These are phyloP conservation scores for Sylvilagus bachmani DNA, from an alignment of 2,113 vertebrate genomes.

Conservation along the genomic window DNA sequence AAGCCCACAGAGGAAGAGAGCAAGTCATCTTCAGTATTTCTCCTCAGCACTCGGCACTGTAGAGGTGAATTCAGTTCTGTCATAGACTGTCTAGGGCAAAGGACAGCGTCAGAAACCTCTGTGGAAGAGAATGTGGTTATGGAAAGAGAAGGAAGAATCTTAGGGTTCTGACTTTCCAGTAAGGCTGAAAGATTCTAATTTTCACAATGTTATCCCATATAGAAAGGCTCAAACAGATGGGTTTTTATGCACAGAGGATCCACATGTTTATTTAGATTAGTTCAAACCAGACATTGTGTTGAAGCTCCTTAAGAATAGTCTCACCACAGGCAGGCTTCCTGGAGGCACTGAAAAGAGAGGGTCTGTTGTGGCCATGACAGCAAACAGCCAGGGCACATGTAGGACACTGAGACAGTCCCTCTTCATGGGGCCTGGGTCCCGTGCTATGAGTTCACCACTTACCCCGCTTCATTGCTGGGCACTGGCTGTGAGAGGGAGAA, in stretches of 20 bases:
- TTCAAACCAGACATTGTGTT: background rate
- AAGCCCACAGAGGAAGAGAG: background rate
- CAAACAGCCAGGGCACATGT: background rate
- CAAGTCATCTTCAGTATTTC: background rate
- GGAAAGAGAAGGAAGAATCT: background rate
- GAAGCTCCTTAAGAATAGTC: constrained; percentile 28
- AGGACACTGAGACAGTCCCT: background rate
- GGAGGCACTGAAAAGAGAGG: constrained; percentile 55
- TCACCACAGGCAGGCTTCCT: constrained; percentile 1
- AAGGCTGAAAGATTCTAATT: background rate
- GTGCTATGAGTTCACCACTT: background rate
- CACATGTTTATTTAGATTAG: constrained; percentile 74
- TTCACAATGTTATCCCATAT: background rate
- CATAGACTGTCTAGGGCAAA: background rate
- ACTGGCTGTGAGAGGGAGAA: background rate
- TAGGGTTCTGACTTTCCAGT: background rate
- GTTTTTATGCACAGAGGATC: constrained; percentile 3
- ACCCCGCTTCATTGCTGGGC: background rate
- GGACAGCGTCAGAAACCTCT: background rate
- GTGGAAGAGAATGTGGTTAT: background rate
- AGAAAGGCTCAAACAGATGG: constrained; percentile 44
- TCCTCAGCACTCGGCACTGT: background rate
- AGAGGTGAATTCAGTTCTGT: constrained; percentile 5
- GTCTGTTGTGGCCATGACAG: background rate
- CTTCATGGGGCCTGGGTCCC: background rate